A percentile compares a stretch with the other conserved stretches of the same genome.
Conservation (phyloP, 2,113 vertebrate species). For the Zeus faber region DNA sequence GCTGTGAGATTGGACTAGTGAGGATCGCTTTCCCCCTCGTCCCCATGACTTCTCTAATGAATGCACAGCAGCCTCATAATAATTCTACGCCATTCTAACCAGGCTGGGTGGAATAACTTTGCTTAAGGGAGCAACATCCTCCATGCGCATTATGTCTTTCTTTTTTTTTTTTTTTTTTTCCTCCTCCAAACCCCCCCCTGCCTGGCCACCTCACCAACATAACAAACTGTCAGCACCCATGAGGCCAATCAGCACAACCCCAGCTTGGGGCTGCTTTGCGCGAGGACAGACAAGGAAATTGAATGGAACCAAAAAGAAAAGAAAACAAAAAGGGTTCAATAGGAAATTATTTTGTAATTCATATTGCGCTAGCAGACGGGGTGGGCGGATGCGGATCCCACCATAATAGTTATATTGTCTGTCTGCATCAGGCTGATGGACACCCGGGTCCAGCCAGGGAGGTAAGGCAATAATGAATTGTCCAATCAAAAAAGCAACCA, state of each 20-base stretch:
- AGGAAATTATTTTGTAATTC: constrained; percentile 46
- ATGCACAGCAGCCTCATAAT: too few species aligned
- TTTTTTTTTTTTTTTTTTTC: too few species aligned
- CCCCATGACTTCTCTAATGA: too few species aligned
- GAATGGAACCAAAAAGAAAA: constrained; percentile 31
- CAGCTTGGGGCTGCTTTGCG: constrained; percentile 17
- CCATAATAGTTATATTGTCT: constrained; percentile 31
- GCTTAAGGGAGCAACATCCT: too few species aligned
- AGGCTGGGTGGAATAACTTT: too few species aligned
- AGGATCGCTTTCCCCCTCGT: too few species aligned
- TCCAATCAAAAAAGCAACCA: constrained; percentile 44
- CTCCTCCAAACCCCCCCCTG: too few species aligned
- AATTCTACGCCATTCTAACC: too few species aligned
- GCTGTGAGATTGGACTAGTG: too few species aligned
- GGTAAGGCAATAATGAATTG: constrained; percentile 33
- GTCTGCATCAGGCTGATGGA: constrained; percentile 37
- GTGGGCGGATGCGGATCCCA: constrained; percentile 3
- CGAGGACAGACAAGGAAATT: neutral
- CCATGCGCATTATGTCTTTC: too few species aligned
- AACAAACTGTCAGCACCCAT: constrained; percentile 12
- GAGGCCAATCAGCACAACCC: constrained; percentile 22
- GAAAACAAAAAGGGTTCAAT: constrained; percentile 35
- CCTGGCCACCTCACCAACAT: constrained; percentile 13
- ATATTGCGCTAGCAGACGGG: constrained; percentile 32
- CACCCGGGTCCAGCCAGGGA: constrained; percentile 16